Evolutionary conservation across 2,113 vertebrate species (phyloP).

Genomic region (Platysternon megacephalum): DNA sequence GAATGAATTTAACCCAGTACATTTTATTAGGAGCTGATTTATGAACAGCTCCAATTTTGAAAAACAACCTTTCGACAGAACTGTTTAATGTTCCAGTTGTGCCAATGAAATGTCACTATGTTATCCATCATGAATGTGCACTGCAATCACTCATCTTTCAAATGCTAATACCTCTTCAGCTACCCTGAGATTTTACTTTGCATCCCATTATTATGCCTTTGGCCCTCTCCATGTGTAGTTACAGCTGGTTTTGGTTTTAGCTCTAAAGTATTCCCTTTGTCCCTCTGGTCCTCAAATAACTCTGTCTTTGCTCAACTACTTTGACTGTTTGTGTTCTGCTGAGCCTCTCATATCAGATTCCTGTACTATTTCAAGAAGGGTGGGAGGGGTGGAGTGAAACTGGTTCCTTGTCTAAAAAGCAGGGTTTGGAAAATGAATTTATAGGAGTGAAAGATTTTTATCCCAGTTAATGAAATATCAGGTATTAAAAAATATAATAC

Average conservation of each 20-base stretch:
- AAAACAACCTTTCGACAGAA: not conserved
- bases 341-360: not conserved
- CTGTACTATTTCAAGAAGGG: not conserved
- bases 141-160: not conserved
- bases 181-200: not conserved
- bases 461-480: fast-evolving
- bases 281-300: not conserved
- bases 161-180: not conserved
- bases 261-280: not conserved
- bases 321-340: not conserved
- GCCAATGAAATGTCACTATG: not conserved
- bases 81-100: not conserved
- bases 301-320: not conserved
- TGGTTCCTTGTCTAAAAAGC: not conserved
- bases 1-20: not conserved
- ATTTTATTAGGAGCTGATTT: not conserved
- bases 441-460: not conserved
- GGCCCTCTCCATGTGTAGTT: not conserved
- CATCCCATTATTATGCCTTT: not conserved
- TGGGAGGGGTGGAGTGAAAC: not conserved
- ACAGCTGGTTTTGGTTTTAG: not conserved
- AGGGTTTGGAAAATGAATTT: not conserved
- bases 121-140: not conserved
- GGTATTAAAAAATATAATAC: not conserved
- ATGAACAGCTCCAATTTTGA: not conserved